Evolutionary conservation across 2,888 invertebrate genomes (phyloP), one percentile per base, ranked within the genome.

Genomic region (Schizotus pectinicornis): DNA sequence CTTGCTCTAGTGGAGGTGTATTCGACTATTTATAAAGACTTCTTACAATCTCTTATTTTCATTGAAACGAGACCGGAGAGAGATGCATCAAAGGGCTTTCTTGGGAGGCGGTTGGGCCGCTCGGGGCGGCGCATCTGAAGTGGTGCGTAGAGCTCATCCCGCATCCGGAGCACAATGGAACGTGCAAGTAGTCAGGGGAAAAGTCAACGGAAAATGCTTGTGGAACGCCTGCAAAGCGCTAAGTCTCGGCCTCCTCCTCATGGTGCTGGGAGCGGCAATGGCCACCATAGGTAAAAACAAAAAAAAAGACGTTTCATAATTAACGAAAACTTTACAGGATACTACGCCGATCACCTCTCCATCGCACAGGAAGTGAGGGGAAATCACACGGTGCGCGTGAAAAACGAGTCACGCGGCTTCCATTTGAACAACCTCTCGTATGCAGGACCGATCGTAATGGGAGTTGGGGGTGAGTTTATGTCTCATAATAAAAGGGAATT

Each of bases 401-500:
- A 91, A 80, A 91, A 92, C 73, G 91, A 92, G 76, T 87, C 91
- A 6, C 85, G 91, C 36, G 91, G 91, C 9, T 91, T 92, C 76
- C 93, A 94, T 75, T 84, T 94, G 63, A 93, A 92, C 80, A 94
- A 94, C 76, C 83, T 97, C 49, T 93, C 95, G 0, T 98, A 97
- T 78, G 92, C 95, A n/a, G 98, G 98, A 0, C 98, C 98, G 1
- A 93, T 97, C 64, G 90, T 98, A 49, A 98, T 98, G 97, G 98
- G 98, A 31, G 90, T 96, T 60, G 97, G 98, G 80, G 95, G 94
- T 88, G 81, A 63, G 62, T 22, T 22, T 33, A 12, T 8, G 36
- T 11, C 7, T 2, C 7, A 6, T 6, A 30, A 1, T 13, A 6
- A 22, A 38, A 38, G n/a, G 3, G n/a, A 22, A 30, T 30, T 31